Evolutionary conservation across 2,888 invertebrate genomes (phyloP), one percentile per base, ranked within the genome.

Genomic region (Azorinus chamasolen): DNA sequence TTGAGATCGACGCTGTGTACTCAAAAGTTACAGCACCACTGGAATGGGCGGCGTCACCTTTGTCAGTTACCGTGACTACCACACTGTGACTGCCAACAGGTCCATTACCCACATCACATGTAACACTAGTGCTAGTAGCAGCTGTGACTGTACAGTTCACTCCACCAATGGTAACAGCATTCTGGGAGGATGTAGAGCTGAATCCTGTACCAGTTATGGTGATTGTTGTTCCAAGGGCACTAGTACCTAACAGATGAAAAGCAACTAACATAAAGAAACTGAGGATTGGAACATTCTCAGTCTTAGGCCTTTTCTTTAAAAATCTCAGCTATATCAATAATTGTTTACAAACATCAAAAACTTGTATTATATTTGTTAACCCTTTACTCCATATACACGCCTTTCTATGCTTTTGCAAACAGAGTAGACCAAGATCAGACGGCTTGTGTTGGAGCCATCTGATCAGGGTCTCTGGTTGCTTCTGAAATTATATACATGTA

Each of bases 171-270:
- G 55, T 73, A 5, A 91, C 89, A 0, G 20, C 45, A 51, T 88
- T 88, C 18, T 86, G 79, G 6, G 68, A 25, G 0, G 50, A 6
- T 1, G 71, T 66, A 8, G 76, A 48, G 48, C 83, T 83, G 71
- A 91, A 91, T 6, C 84, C 85, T 1, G 76, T 74, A n/a, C 91
- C 91, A 39, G 80, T 79, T 37, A 91, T 83, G 5, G 46, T 57
- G 8, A 71, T 46, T 3, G 69, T 37, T 4, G 77, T 76, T n/a
- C 66, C 54, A 24, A 73, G 27, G 4, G 76, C 59, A 20, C 48
- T 43, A 8, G 77, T 68, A 22, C 77, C 77, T 78, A 54, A n/a
- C 63, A 39, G 14, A 37, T 16, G 32, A 4, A 32, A 32, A 10
- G 10, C 32, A 32, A 32, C n/a, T n/a, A 32, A 32, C 4, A 32